Evolutionary conservation across 2,888 invertebrate species (phyloP).

Genomic region (Lathronympha strigana): DNA sequence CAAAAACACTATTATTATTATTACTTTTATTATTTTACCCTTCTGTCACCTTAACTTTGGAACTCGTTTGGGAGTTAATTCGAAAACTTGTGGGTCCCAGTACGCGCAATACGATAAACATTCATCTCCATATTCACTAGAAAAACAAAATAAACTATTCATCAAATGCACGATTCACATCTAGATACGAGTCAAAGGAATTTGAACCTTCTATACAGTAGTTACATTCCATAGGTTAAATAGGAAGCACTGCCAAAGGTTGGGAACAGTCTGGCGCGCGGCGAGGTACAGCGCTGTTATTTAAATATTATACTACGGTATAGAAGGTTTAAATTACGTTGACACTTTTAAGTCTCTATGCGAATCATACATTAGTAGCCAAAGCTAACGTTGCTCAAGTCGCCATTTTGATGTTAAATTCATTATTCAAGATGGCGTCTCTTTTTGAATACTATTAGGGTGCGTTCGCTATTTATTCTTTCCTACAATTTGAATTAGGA

Average conservation of each 20-base stretch:
- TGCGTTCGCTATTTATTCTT: constrained; percentile 43
- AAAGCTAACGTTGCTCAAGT: constrained; percentile 40
- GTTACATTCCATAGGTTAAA: too few species aligned
- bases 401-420: constrained; percentile 53
- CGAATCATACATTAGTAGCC: constrained; percentile 39
- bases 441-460: constrained; percentile 43
- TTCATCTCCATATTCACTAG: constrained; percentile 39
- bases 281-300: too few species aligned
- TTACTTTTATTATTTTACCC: constrained; percentile 44
- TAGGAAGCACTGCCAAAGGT: too few species aligned
- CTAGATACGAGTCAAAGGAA: too few species aligned
- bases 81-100: constrained; percentile 69
- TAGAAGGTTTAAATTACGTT: too few species aligned
- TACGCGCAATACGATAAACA: constrained; percentile 56
- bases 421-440: constrained; percentile 43
- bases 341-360: too few species aligned
- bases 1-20: constrained; percentile 56
- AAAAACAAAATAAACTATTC: constrained; percentile 30
- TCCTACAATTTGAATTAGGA: constrained; percentile 45
- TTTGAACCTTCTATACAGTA: too few species aligned
- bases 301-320: too few species aligned
- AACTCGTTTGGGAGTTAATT: constrained; percentile 54
- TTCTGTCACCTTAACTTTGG: constrained; percentile 47
- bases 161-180: too few species aligned
- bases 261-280: too few species aligned